phyloP scores from a whole-genome alignment of 2,888 invertebrate genomes.

The Eupsilia transversa region DNA sequence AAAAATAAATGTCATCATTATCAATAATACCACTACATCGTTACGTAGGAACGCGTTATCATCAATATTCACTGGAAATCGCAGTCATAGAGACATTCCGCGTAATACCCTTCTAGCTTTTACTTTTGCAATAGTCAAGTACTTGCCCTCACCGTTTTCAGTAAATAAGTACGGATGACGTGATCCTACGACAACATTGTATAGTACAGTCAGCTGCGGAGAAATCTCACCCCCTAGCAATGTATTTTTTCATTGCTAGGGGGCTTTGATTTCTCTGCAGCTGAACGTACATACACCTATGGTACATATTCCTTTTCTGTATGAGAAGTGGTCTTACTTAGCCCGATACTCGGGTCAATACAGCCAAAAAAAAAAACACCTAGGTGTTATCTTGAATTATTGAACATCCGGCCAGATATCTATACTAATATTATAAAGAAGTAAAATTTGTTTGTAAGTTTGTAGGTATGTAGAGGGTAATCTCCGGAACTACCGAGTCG shows the following conservation, averaged over 20 bases:
- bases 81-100: not conserved
- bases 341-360: not conserved
- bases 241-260: no score
- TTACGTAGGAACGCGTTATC: slow-evolving; percentile 14
- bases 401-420: not conserved
- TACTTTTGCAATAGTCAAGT: slow-evolving; percentile 5
- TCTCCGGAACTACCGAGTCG: no score
- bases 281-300: not conserved
- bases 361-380: not conserved
- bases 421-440: no score
- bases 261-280: no score
- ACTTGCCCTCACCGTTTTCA: not conserved
- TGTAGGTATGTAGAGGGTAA: no score
- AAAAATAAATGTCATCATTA: slow-evolving; percentile 5
- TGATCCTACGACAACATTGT: slow-evolving; percentile 1
- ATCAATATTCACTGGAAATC: slow-evolving; percentile 12
- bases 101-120: not conserved
- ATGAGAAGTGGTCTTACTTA: not conserved
- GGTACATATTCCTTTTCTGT: not conserved
- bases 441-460: no score
- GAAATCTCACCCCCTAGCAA: no score
- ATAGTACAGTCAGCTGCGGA: no score
- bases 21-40: not conserved
- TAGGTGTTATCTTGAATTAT: not conserved
- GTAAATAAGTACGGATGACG: slow-evolving; percentile 12